phyloP scores from a whole-genome alignment of 2,113 vertebrate species.

The Chamaea fasciata region DNA sequence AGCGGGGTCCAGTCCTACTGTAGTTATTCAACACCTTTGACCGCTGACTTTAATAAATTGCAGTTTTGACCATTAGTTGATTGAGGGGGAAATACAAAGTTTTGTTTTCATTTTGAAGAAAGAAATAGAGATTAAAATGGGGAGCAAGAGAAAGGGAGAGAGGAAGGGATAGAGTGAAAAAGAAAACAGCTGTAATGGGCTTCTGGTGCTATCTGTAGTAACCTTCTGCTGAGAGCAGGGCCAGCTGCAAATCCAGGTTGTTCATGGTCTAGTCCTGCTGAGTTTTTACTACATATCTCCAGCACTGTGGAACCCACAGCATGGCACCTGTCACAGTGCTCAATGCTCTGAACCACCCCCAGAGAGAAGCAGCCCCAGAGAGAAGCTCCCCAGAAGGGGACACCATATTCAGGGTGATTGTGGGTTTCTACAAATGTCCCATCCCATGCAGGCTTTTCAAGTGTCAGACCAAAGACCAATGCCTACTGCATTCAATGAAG shows the following conservation, averaged over 20 bases:
- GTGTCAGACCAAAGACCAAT: background rate
- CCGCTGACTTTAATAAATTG: background rate
- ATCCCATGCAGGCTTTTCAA: background rate
- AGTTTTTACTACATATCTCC: background rate
- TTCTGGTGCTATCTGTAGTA: background rate
- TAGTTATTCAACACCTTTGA: background rate
- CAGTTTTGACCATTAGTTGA: background rate
- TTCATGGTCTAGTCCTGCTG: background rate
- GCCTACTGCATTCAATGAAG: background rate
- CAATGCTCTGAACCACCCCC: rapidly evolving
- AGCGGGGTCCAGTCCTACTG: rapidly evolving
- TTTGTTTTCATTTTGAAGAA: background rate
- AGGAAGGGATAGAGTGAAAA: background rate
- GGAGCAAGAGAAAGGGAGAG: background rate
- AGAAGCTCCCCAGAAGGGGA: background rate
- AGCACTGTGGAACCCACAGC: background rate
- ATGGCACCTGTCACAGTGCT: background rate
- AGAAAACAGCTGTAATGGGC: background rate
- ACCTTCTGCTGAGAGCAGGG: background rate
- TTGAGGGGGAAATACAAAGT: background rate
- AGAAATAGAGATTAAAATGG: background rate
- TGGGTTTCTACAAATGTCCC: background rate
- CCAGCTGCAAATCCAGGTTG: background rate
- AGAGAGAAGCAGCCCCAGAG: background rate
- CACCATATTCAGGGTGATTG: background rate